Conservation (phyloP, 1,140 invertebrate genomes). For the Amphibalanus amphitrite region DNA sequence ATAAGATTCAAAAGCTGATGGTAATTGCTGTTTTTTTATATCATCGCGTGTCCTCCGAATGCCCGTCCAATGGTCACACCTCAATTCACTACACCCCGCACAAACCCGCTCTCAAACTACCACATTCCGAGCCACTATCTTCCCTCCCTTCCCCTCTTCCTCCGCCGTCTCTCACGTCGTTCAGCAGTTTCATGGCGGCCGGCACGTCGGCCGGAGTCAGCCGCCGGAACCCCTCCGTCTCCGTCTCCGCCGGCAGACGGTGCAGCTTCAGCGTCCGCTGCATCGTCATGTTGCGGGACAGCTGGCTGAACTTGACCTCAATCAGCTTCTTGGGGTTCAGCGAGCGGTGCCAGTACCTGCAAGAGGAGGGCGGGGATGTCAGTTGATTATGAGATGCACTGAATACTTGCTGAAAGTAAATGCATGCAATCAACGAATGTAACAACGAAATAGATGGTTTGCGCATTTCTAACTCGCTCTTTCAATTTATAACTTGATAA, state of each 20-base stretch:
- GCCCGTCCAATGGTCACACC: no score
- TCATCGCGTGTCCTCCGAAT: no score
- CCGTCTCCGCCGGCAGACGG: conserved; percentile 76
- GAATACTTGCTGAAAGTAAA: no score
- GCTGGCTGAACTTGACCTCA: conserved; percentile 92
- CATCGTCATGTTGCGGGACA: conserved; percentile 97
- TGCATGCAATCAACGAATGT: conserved; percentile 6
- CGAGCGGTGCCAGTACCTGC: conserved; percentile 91
- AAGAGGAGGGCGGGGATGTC: conserved; percentile 6
- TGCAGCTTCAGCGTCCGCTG: conserved; percentile 91
- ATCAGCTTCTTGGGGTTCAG: conserved; percentile 97
- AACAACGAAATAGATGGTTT: conserved; percentile 13
- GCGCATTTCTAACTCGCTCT: no score
- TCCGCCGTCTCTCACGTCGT: conserved; percentile 31
- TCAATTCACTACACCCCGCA: no score
- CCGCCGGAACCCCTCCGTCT: conserved; percentile 59
- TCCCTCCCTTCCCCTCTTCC: no score
- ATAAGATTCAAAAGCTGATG: no score
- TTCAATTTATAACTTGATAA: no score
- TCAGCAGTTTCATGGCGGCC: conserved; percentile 57
- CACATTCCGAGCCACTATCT: no score
- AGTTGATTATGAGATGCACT: no score
- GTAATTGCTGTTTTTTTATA: no score
- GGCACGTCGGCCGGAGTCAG: conserved; percentile 57
- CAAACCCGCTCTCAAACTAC: no score